Evolutionary conservation across 2,888 invertebrate genomes (phyloP).

Genomic region (Bombylius discolor): DNA sequence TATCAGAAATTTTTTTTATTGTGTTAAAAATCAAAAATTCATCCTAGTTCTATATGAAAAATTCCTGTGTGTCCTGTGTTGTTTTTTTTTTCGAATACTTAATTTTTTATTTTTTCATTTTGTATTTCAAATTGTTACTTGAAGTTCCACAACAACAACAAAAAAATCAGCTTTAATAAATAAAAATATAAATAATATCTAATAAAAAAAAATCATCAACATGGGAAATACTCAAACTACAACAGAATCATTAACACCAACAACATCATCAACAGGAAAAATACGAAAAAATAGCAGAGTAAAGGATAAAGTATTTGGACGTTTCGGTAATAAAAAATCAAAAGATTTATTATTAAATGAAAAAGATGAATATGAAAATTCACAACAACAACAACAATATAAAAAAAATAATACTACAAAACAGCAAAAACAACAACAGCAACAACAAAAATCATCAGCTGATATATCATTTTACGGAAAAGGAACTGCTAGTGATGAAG

Average conservation of each 20-base stretch:
- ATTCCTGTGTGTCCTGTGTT: too few species aligned
- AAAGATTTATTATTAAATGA: slow-evolving; percentile 16
- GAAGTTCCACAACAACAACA: too few species aligned
- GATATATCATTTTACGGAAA: neutral
- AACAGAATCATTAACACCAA: too few species aligned
- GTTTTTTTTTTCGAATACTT: too few species aligned
- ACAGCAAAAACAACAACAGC: neutral
- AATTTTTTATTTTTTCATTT: too few species aligned
- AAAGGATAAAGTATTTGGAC: slow-evolving; percentile 24
- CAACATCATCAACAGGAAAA: slow-evolving; percentile 6
- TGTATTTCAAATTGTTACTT: too few species aligned
- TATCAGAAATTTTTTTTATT: too few species aligned
- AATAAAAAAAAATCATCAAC: neutral
- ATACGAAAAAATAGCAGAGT: slow-evolving; percentile 25
- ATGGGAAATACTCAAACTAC: neutral
- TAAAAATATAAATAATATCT: too few species aligned
- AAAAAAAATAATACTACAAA: neutral
- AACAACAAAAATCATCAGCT: neutral
- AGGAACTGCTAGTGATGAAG: too few species aligned
- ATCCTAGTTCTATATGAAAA: too few species aligned
- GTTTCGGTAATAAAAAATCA: slow-evolving; percentile 27
- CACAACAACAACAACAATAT: neutral
- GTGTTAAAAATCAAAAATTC: too few species aligned
- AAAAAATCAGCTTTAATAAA: too few species aligned
- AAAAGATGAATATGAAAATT: neutral